phyloP scores from a whole-genome alignment of 1,140 invertebrate genomes.

The Eciton burchellii region DNA sequence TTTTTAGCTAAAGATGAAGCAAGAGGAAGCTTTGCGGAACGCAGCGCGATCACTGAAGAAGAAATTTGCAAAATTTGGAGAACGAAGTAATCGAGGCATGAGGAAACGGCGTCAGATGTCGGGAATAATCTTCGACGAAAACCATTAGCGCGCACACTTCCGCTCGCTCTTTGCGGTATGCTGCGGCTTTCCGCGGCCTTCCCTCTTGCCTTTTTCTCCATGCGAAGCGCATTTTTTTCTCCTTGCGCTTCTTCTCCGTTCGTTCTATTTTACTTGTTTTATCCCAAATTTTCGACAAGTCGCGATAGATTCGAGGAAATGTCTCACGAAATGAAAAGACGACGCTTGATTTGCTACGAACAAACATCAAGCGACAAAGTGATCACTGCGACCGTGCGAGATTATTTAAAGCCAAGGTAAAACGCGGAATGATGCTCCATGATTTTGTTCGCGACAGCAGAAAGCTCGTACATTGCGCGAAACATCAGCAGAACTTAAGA shows the following conservation, averaged over 20 bases:
- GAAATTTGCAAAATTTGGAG: not conserved
- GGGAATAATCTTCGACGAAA: conserved; percentile 30
- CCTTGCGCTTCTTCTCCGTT: not conserved
- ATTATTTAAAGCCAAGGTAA: not conserved
- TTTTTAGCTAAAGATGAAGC: not conserved
- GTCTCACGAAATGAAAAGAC: not conserved
- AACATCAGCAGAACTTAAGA: too few relatives aligned
- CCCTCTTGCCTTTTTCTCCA: not conserved
- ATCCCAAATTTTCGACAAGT: not conserved
- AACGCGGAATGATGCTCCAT: not conserved
- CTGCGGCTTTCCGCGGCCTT: not conserved
- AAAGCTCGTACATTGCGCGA: too few relatives aligned
- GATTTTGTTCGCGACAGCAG: too few relatives aligned
- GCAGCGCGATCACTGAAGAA: not conserved
- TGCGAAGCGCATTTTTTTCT: too few relatives aligned
- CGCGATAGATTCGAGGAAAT: not conserved
- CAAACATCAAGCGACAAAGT: not conserved
- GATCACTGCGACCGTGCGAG: not conserved
- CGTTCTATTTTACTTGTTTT: not conserved
- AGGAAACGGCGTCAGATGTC: conserved; percentile 25
- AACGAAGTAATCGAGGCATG: conserved; percentile 26
- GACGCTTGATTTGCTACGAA: conserved; percentile 16
- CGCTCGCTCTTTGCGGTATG: not conserved
- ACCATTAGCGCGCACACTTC: not conserved
- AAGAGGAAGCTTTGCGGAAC: not conserved